These are phyloP conservation scores for Micropoecilia bifurca DNA, from an alignment of 2,797 vertebrate genomes.

Conservation along the genomic window DNA sequence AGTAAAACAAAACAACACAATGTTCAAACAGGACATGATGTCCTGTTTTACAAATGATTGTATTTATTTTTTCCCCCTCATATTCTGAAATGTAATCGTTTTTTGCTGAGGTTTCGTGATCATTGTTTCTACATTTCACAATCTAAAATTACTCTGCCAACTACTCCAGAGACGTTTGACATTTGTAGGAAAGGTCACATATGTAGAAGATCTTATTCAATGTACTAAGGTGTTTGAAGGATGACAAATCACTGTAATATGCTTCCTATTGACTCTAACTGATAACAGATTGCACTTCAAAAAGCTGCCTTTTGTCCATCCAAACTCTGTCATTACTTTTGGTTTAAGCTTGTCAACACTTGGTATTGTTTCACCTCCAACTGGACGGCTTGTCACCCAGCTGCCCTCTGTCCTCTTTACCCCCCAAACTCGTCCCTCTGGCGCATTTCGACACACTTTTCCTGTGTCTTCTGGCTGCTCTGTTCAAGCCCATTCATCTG, in stretches of 20 bases:
- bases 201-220: conserved; percentile 38
- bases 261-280: conserved; percentile 46
- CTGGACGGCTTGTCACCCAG: conserved; percentile 73
- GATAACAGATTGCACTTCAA: conserved; percentile 63
- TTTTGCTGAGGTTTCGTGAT: background rate
- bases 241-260: conserved; percentile 49
- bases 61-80: background rate
- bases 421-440: conserved; percentile 48
- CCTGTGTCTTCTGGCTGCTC: conserved; percentile 25
- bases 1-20: too few species aligned
- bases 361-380: conserved; percentile 70
- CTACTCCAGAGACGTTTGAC: conserved; percentile 2
- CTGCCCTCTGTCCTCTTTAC: conserved; percentile 72
- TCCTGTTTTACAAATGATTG: background rate
- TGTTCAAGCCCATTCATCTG: conserved; percentile 70
- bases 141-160: background rate
- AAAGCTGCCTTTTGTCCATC: conserved; percentile 57
- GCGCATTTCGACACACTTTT: conserved; percentile 78
- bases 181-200: conserved; percentile 39
- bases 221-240: conserved; percentile 34
- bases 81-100: background rate
- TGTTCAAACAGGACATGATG: too few species aligned
- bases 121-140: background rate
- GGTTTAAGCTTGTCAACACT: conserved; percentile 74
- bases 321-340: conserved; percentile 57